Base-by-base conservation (phyloP, 1,140 invertebrate genomes). In the Hyposmocoma kahamanoa region DNA sequence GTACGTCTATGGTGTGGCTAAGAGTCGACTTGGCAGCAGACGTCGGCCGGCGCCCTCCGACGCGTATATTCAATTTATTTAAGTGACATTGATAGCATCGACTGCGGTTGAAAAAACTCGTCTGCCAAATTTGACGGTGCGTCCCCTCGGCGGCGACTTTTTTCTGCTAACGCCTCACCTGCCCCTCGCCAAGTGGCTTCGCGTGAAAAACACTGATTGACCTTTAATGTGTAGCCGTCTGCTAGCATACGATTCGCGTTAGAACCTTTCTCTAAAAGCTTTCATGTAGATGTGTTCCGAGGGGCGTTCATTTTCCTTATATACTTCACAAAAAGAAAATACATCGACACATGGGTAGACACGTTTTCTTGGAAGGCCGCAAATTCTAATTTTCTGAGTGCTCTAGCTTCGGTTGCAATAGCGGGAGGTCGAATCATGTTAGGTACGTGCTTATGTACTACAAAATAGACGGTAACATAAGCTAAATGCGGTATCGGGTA, bases 51-150 rank as follows among this genome's bases (percentile, higher is more conserved):
- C 63, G 55, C 74, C 67, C 78, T 74, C 67, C 66, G 62, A 78
- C 74, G 68, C 71, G 62, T 69, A 75, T 73, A 75, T 79, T 86
- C 84, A 86, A 84, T 87, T 86, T 82, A 62, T 81, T 79, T 83
- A 87, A 87, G 82, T 87, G 84, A 84, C 84, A 87, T 79, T 76
- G 82, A 85, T 84, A 81, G 68, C 74, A 68, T 70, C 49, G 58
- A 56, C 64, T 69, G 70, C 66, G 73, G 69, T 72, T 59, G 57
- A 75, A 79, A 80, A 81, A 81, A 75, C 65, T 75, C 75, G 73
- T 79, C 74, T 76, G 70, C 72, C 67, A 67, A 78, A 80, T 73
- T 75, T 75, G 74, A 73, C 70, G 64, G 53, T 62, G 59, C 54
- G 50, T 43, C 56, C 72, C 76, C 72, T 65, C 49, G 55, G 53